Conservation (phyloP, 2,888 invertebrate species). For the Leptopterna dolabrata region DNA sequence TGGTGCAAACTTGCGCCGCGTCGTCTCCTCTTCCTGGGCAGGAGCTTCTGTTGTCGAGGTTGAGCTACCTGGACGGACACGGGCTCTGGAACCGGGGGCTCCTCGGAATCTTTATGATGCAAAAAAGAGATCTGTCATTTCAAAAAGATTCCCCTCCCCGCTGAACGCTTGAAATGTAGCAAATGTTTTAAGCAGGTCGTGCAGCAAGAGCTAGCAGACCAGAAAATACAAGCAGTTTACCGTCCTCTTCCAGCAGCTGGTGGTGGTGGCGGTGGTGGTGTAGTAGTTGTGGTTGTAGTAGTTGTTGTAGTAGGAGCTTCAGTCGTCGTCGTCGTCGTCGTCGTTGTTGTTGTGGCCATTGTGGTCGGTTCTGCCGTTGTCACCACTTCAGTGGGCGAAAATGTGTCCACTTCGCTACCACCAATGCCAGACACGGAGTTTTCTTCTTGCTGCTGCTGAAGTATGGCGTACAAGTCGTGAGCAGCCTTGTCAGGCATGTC, state of each 20-base stretch:
- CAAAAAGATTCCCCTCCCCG: background rate
- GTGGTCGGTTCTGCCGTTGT: slow-evolving; percentile 66
- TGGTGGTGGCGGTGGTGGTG: slow-evolving; percentile 55
- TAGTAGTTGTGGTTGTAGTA: slow-evolving; percentile 52
- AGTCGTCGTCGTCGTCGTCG: slow-evolving; percentile 65
- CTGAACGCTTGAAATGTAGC: background rate
- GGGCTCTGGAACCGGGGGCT: slow-evolving; percentile 51
- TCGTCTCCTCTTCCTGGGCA: slow-evolving; percentile 29
- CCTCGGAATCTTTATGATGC: slow-evolving; percentile 6
- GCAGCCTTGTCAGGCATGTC: slow-evolving; percentile 78
- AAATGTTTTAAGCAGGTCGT: background rate
- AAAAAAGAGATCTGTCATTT: background rate
- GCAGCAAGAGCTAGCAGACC: too few species aligned
- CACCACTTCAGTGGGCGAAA: slow-evolving; percentile 55
- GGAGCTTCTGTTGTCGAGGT: slow-evolving; percentile 52
- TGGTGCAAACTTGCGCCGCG: slow-evolving; percentile 24
- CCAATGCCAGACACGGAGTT: slow-evolving; percentile 64
- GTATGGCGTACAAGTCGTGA: slow-evolving; percentile 83
- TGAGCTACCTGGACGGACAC: slow-evolving; percentile 36
- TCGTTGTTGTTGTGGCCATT: slow-evolving; percentile 69
- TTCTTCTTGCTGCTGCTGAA: slow-evolving; percentile 73
- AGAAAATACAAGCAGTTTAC: slow-evolving; percentile 4
- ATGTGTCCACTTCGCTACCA: slow-evolving; percentile 52
- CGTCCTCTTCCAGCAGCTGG: slow-evolving; percentile 53
- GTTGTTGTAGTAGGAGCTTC: slow-evolving; percentile 54